phyloP scores from a whole-genome alignment of 2,888 invertebrate species.

The Itoplectis maculator region DNA sequence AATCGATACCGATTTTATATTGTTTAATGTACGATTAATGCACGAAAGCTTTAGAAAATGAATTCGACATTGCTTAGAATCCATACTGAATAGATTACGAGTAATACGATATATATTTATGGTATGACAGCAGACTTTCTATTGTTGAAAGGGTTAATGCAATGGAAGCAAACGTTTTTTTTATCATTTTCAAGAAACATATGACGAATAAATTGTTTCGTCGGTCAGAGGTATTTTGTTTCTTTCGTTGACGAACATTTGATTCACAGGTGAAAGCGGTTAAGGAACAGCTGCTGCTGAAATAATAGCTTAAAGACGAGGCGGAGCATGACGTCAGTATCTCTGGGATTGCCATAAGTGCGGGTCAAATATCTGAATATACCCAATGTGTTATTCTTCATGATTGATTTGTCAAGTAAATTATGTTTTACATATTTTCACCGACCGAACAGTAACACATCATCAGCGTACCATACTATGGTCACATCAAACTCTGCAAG shows the following conservation, averaged over 20 bases:
- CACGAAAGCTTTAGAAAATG: not conserved
- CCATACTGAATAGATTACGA: not conserved
- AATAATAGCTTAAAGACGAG: not conserved
- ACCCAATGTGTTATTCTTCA: too few species aligned
- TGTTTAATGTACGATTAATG: not conserved
- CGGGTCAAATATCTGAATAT: too few species aligned
- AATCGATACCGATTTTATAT: constrained; percentile 28
- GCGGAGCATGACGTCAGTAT: too few species aligned
- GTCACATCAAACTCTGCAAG: too few species aligned
- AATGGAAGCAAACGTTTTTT: constrained; percentile 23
- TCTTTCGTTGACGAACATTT: not conserved
- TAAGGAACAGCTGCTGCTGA: not conserved
- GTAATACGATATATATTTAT: constrained; percentile 18
- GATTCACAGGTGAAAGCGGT: not conserved
- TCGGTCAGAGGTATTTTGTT: not conserved
- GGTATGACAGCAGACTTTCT: constrained; percentile 11
- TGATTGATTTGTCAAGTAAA: too few species aligned
- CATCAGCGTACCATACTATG: too few species aligned
- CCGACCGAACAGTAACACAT: too few species aligned
- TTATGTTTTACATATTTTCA: too few species aligned
- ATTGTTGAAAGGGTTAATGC: constrained; percentile 13
- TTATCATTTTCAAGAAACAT: constrained; percentile 38
- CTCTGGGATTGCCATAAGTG: too few species aligned
- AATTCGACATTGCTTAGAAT: constrained; percentile 11
- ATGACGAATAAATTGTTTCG: constrained; percentile 19